Percentiles rank a stretch among this genome's conserved stretches.
Conservation (phyloP, 2,113 vertebrate species). For the Eptesicus fuscus region DNA sequence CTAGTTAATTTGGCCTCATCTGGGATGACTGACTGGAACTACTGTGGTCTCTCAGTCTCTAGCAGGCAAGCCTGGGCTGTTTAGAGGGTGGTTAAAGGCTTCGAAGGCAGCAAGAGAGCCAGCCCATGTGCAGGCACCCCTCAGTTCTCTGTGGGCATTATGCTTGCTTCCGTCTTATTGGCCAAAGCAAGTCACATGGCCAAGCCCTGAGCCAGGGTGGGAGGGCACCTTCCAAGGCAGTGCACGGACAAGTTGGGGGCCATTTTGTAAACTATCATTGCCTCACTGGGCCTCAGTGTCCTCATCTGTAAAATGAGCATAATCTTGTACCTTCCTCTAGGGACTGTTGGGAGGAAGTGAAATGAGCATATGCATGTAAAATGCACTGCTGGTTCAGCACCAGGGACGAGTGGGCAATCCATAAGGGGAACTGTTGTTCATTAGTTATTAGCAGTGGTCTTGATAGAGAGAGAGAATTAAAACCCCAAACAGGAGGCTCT, state of each 20-base stretch:
- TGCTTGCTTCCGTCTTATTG: not conserved
- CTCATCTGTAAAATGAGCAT: not conserved
- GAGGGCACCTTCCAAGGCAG: not conserved
- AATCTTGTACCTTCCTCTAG: not conserved
- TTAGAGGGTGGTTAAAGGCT: not conserved
- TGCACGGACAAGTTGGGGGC: accelerated
- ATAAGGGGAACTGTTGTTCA: too few species aligned
- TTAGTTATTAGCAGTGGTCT: not conserved
- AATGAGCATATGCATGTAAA: not conserved
- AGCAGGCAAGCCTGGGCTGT: too few species aligned
- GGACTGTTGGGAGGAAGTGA: not conserved
- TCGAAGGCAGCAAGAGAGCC: not conserved
- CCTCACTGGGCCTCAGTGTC: not conserved
- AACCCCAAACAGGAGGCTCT: not conserved
- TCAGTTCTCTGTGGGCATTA: not conserved
- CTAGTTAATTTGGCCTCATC: not conserved
- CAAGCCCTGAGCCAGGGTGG: not conserved
- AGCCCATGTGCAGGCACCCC: not conserved
- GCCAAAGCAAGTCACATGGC: not conserved
- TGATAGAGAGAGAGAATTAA: not conserved
- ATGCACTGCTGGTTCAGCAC: accelerated
- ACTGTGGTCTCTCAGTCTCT: not conserved
- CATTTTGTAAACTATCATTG: accelerated
- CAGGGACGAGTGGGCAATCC: not conserved
- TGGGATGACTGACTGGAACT: not conserved